phyloP scores from a whole-genome alignment of 2,113 vertebrate species.

The Petromus typicus region DNA sequence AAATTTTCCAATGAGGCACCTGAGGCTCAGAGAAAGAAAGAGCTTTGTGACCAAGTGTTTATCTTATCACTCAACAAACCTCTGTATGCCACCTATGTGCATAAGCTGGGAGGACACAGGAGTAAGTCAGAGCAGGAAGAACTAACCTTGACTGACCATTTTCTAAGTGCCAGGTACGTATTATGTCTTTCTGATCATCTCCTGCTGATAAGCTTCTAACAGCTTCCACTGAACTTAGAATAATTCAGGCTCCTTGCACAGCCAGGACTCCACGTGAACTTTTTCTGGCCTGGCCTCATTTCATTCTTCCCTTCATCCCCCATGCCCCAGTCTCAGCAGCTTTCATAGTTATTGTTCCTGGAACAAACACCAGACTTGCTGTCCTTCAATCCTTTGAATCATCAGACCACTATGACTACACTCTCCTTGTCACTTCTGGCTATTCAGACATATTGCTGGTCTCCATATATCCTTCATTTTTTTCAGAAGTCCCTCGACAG shows the following conservation, averaged over 20 bases:
- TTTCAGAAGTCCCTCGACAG: background rate
- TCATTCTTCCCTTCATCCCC: background rate
- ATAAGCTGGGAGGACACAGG: background rate
- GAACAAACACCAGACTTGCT: background rate
- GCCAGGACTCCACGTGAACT: background rate
- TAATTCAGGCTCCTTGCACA: background rate
- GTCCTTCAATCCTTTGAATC: background rate
- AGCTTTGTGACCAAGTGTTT: background rate
- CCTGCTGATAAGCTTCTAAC: background rate
- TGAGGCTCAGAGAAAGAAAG: background rate
- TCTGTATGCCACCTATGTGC: background rate
- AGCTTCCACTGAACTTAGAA: background rate
- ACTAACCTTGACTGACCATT: background rate
- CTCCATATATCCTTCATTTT: background rate
- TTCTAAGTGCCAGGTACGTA: background rate
- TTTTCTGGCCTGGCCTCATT: constrained; percentile 43
- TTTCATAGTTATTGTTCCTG: background rate
- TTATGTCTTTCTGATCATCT: background rate
- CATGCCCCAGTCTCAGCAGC: background rate
- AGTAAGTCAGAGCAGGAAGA: background rate
- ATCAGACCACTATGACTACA: background rate
- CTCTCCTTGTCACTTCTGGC: background rate
- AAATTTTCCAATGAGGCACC: background rate
- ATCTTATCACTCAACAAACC: background rate
- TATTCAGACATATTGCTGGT: background rate